Evolutionary conservation across 1,140 invertebrate genomes (phyloP).

Genomic region (Xylocopa sonorina): DNA sequence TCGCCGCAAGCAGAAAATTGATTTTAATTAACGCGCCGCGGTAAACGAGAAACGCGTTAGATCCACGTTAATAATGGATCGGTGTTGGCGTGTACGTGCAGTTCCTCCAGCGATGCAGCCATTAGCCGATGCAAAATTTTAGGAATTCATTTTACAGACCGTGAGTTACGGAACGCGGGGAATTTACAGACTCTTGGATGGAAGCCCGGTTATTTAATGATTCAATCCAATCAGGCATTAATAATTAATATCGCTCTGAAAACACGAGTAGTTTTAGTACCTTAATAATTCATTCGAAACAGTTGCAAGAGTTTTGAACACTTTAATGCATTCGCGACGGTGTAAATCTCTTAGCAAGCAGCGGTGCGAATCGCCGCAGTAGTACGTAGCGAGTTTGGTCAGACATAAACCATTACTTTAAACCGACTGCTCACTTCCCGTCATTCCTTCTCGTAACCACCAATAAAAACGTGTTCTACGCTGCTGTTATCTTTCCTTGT

Average conservation of each 20-base stretch:
- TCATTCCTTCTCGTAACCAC: no score
- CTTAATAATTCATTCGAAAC: no score
- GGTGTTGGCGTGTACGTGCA: background rate
- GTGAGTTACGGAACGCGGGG: background rate
- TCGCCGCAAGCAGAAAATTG: background rate
- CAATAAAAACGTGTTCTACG: no score
- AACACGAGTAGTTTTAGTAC: no score
- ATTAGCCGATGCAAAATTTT: background rate
- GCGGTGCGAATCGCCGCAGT: no score
- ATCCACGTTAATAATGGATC: conserved; percentile 1
- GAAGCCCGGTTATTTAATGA: background rate
- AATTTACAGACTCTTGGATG: background rate
- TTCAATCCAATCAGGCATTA: background rate
- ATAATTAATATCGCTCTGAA: no score
- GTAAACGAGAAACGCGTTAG: background rate
- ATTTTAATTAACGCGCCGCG: conserved; percentile 12
- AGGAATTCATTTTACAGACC: background rate
- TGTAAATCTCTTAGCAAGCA: no score
- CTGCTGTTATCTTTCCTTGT: no score
- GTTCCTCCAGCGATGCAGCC: background rate
- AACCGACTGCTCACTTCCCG: no score
- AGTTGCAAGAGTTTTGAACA: background rate
- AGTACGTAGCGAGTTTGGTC: no score
- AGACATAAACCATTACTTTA: no score
- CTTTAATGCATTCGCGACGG: background rate